Evolutionary conservation across 2,113 vertebrate genomes (phyloP).

Genomic region (Polypterus bichir): DNA sequence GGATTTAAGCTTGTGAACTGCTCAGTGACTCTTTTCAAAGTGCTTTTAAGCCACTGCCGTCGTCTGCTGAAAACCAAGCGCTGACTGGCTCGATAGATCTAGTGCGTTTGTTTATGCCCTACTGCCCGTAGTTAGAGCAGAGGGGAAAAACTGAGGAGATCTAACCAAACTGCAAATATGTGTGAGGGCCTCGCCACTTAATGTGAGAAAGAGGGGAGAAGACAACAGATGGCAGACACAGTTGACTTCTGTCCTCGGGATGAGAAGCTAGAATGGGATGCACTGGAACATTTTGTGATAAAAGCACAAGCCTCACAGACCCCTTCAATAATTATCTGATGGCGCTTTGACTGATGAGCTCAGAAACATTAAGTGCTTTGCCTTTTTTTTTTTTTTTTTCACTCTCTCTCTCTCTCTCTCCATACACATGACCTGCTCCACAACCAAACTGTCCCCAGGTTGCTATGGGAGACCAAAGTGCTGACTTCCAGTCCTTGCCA

Average conservation of each 20-base stretch:
- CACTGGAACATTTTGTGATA: slow-evolving; percentile 54
- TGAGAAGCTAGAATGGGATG: slow-evolving; percentile 56
- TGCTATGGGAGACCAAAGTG: slow-evolving; percentile 60
- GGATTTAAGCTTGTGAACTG: slow-evolving; percentile 28
- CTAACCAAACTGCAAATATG: no score
- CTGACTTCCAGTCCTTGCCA: slow-evolving; percentile 53
- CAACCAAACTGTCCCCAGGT: slow-evolving; percentile 53
- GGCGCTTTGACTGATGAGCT: slow-evolving; percentile 44
- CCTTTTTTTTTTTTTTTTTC: slow-evolving; percentile 39
- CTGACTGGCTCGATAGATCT: no score
- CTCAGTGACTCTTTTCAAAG: slow-evolving; percentile 1
- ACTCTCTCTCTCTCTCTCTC: slow-evolving; percentile 19
- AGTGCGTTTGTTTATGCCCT: no score
- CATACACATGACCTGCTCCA: slow-evolving; percentile 40
- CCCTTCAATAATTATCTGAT: slow-evolving; percentile 54
- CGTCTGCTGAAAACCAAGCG: no score
- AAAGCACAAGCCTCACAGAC: slow-evolving; percentile 44
- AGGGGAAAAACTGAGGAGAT: no score
- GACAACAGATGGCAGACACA: slow-evolving; percentile 75
- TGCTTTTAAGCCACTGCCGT: no score
- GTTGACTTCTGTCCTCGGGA: slow-evolving; percentile 71
- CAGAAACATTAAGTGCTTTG: slow-evolving; percentile 27
- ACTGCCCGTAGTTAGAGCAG: no score
- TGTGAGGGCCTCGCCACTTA: slow-evolving; percentile 45
- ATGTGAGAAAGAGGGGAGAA: slow-evolving; percentile 51